These are phyloP conservation scores for Blera fallax DNA, from an alignment of 2,888 invertebrate species.

Conservation along the genomic window DNA sequence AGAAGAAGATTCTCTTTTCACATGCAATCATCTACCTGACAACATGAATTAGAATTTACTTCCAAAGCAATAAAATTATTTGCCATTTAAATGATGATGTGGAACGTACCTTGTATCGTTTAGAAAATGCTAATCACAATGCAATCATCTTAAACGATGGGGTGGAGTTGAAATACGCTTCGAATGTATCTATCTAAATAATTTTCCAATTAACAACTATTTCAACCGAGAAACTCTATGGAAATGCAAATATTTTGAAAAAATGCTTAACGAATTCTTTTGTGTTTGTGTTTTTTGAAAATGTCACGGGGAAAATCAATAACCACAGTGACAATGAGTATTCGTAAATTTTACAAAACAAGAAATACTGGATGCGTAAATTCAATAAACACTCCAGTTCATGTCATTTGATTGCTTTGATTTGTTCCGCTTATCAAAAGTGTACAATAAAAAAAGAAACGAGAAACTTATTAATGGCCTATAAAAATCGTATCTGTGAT, in stretches of 20 bases:
- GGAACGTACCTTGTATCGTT: not conserved
- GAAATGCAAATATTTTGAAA: constrained; percentile 22
- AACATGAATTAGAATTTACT: not conserved
- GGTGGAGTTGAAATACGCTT: too few species aligned
- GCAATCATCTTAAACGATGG: constrained; percentile 24
- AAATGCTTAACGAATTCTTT: not conserved
- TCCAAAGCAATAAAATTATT: not conserved
- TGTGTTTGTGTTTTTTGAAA: not conserved
- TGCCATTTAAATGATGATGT: constrained; percentile 7
- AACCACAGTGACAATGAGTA: not conserved
- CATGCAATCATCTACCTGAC: not conserved
- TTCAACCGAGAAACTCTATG: constrained; percentile 26
- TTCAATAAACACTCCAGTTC: not conserved
- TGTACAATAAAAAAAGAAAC: not conserved
- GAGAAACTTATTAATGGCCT: constrained; percentile 11
- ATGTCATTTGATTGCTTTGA: constrained; percentile 14
- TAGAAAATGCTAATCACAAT: constrained; percentile 3
- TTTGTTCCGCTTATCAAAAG: constrained; percentile 13
- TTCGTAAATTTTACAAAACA: constrained; percentile 10
- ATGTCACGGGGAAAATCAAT: constrained; percentile 22
- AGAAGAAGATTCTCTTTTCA: constrained; percentile 30
- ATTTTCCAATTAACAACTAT: constrained; percentile 52
- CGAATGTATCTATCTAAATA: constrained; percentile 23
- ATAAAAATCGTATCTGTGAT: constrained; percentile 20
- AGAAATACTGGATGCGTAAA: constrained; percentile 17